These are phyloP conservation scores for Pemphigus obesinymphae DNA, from an alignment of 1,140 invertebrate genomes.

Conservation along the genomic window DNA sequence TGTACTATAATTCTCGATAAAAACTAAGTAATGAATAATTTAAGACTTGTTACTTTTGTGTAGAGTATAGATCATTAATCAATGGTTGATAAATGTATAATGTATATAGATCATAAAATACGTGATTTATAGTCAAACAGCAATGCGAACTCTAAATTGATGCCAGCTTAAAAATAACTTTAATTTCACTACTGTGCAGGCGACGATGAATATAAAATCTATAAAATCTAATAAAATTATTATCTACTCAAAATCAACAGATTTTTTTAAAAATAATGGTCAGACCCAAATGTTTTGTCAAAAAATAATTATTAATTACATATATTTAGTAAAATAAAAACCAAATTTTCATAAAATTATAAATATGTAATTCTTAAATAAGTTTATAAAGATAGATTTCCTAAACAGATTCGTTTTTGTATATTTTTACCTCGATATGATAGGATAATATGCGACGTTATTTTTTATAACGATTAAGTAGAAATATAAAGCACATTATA, in stretches of 20 bases:
- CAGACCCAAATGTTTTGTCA: not conserved
- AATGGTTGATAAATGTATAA: not conserved
- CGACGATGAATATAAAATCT: no score
- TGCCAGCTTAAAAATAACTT: no score
- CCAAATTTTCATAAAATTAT: no score
- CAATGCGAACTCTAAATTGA: not conserved
- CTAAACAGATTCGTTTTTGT: not conserved
- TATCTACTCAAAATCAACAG: not conserved
- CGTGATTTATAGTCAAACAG: not conserved
- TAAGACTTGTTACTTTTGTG: not conserved
- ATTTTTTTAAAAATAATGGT: not conserved
- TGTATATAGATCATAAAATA: not conserved
- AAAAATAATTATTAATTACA: not conserved
- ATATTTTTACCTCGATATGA: no score
- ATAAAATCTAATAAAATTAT: not conserved
- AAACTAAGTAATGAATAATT: conserved; percentile 11
- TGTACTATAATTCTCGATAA: not conserved
- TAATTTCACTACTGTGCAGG: not conserved
- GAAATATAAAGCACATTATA: not conserved
- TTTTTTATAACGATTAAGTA: not conserved
- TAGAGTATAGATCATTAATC: not conserved
- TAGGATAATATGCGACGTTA: no score
- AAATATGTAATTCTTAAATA: not conserved
- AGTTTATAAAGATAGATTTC: not conserved
- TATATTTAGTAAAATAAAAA: no score